Conservation (phyloP, 2,797 vertebrate species). For the Ceryle rudis region DNA sequence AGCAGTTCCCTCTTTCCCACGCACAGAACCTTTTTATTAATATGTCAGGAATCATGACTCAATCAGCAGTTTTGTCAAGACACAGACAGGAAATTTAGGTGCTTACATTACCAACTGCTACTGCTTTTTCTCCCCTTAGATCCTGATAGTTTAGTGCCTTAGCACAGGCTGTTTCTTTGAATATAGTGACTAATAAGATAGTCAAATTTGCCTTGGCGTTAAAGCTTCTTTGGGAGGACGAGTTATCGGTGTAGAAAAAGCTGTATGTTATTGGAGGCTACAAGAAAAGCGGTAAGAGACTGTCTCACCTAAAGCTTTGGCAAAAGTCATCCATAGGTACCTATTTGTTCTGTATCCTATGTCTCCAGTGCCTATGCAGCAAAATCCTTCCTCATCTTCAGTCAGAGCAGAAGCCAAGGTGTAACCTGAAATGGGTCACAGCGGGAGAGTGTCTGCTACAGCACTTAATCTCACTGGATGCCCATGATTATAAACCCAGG, state of each 20-base stretch:
- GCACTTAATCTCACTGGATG: not conserved
- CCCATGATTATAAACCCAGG: not conserved
- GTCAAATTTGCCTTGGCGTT: not conserved
- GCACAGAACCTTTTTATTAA: not conserved
- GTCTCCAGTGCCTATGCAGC: not conserved
- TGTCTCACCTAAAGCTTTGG: not conserved
- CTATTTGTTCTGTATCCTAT: not conserved
- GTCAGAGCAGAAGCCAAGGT: not conserved
- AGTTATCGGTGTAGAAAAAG: not conserved
- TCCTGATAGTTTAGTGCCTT: not conserved
- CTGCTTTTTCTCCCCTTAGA: not conserved
- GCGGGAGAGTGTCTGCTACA: not conserved
- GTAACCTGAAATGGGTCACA: not conserved
- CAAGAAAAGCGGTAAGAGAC: not conserved
- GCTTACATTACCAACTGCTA: not conserved
- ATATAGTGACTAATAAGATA: not conserved
- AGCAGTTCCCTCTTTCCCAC: not conserved
- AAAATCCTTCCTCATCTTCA: not conserved
- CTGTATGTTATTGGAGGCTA: not conserved
- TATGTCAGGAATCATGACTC: constrained; percentile 34
- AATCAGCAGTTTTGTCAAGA: not conserved
- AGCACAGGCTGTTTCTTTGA: not conserved
- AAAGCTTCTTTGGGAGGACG: not conserved
- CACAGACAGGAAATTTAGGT: constrained; percentile 24
- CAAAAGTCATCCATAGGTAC: not conserved